phyloP scores from a whole-genome alignment of 2,797 vertebrate species.

The Oophaga sylvatica region DNA sequence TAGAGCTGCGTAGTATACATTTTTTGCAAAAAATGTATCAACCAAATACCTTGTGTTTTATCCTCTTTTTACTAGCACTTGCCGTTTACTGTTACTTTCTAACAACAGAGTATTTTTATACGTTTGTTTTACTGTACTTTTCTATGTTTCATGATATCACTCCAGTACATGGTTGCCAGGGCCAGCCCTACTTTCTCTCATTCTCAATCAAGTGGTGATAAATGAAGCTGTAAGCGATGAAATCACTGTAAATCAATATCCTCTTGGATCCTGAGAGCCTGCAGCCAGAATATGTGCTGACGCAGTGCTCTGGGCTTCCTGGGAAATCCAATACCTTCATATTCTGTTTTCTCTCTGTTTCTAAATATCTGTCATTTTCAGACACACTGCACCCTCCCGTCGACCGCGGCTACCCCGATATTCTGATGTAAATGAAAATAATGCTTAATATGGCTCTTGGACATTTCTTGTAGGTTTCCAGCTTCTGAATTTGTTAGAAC shows the following conservation, averaged over 20 bases:
- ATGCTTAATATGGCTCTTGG: background rate
- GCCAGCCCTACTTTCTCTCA: background rate
- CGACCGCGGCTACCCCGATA: background rate
- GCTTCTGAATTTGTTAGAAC: background rate
- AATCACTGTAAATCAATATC: slow-evolving; percentile 39
- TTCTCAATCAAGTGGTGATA: slow-evolving; percentile 15
- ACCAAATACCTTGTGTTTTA: too few species aligned
- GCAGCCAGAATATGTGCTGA: slow-evolving; percentile 13
- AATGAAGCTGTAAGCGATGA: slow-evolving; percentile 8
- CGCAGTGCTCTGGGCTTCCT: slow-evolving; percentile 12
- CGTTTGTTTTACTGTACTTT: too few species aligned
- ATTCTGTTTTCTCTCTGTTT: background rate
- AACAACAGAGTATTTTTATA: too few species aligned
- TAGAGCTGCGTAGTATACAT: too few species aligned
- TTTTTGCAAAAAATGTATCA: too few species aligned
- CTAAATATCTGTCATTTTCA: background rate
- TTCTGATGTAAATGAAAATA: background rate
- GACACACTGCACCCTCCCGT: background rate
- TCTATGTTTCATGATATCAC: background rate
- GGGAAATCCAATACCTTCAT: slow-evolving; percentile 1
- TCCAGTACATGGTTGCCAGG: background rate
- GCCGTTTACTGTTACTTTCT: too few species aligned
- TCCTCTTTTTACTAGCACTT: too few species aligned
- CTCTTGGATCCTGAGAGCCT: slow-evolving; percentile 2
- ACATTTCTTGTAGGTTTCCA: background rate